Conservation (phyloP, 2,888 invertebrate genomes). For the Phalera bucephala region DNA sequence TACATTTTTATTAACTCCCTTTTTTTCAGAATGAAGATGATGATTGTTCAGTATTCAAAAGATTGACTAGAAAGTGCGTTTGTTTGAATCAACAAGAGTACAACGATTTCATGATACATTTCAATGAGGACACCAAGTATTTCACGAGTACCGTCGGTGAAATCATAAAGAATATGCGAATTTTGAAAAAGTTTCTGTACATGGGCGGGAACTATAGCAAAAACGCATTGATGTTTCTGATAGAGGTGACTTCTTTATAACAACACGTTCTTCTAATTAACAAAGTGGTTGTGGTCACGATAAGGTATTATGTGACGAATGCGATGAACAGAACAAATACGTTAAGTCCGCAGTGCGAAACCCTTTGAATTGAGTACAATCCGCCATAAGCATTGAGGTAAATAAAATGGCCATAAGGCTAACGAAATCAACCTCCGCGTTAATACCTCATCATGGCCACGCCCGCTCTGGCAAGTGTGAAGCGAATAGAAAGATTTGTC, state of each 20-base stretch:
- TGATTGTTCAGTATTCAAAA: constrained; percentile 66
- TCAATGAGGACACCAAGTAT: constrained; percentile 63
- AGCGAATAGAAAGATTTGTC: constrained; percentile 16
- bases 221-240: constrained; percentile 64
- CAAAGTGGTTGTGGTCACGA: no score
- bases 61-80: constrained; percentile 62
- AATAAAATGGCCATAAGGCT: no score
- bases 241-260: constrained; percentile 44
- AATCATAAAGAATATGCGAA: constrained; percentile 68
- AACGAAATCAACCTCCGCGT: no score
- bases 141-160: constrained; percentile 59
- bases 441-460: no score
- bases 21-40: constrained; percentile 54
- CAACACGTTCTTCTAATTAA: no score
- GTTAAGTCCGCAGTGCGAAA: no score
- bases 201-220: constrained; percentile 62
- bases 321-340: no score
- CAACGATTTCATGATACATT: constrained; percentile 70
- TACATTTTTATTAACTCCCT: background rate
- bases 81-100: constrained; percentile 60
- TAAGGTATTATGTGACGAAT: no score
- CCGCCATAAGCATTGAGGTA: no score
- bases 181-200: constrained; percentile 68
- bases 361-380: no score
- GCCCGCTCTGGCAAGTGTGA: no score